Evolutionary conservation across 2,113 vertebrate species (phyloP).

Genomic region (Paratilapia polleni): DNA sequence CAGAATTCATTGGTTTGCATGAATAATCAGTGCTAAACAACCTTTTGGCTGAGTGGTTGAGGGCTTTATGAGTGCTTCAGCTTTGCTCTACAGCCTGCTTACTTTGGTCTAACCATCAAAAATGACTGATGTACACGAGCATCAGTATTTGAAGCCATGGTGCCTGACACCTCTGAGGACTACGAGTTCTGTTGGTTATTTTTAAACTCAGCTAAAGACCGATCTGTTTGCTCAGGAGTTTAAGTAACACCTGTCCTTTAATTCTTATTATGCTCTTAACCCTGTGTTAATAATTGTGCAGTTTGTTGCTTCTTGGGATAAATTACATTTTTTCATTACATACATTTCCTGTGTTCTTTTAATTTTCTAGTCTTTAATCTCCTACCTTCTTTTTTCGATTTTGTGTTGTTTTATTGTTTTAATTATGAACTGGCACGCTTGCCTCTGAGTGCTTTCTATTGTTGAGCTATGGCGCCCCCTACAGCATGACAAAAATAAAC

Average conservation of each 20-base stretch:
- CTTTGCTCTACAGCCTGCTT: neutral
- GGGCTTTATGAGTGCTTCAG: neutral
- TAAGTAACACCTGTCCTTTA: neutral
- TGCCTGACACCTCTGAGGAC: neutral
- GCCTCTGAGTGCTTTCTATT: neutral
- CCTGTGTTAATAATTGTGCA: neutral
- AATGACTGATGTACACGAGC: no score
- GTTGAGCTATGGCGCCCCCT: conserved; percentile 30
- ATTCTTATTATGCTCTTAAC: neutral
- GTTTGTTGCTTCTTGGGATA: no score
- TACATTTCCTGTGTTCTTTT: no score
- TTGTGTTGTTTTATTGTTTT: neutral
- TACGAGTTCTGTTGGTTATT: neutral
- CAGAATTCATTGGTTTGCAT: no score
- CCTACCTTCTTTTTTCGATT: neutral
- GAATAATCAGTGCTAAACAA: neutral
- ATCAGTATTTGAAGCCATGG: neutral
- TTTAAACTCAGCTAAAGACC: neutral
- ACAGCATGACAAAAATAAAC: neutral
- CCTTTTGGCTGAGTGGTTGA: no score
- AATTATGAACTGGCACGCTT: neutral
- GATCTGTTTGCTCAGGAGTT: neutral
- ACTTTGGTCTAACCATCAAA: no score
- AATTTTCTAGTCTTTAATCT: neutral
- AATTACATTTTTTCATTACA: neutral